Conservation (phyloP, 1,140 invertebrate genomes). For the Andrena cerasifolii region DNA sequence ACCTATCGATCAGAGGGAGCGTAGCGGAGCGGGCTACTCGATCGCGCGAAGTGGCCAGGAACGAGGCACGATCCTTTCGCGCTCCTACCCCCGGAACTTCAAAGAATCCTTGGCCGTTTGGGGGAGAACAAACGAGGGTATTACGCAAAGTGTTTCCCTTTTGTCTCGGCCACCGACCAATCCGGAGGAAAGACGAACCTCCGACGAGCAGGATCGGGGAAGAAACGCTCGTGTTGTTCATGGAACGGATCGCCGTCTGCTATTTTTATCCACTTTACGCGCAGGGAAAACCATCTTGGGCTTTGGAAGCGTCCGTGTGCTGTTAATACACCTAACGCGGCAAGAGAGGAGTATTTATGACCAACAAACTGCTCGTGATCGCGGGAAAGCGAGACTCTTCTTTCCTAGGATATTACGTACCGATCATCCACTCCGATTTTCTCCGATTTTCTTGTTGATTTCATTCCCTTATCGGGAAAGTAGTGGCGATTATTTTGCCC, state of each 20-base stretch:
- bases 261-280: conserved; percentile 52
- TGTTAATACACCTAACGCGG: conserved; percentile 20
- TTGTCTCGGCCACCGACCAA: conserved; percentile 34
- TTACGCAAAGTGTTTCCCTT: conserved; percentile 52
- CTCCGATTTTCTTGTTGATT: conserved; percentile 7
- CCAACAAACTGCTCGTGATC: not conserved
- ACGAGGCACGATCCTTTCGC: conserved; percentile 47
- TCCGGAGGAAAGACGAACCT: conserved; percentile 12
- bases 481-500: not conserved
- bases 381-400: not conserved
- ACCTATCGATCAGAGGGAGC: conserved; percentile 58
- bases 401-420: not conserved
- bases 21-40: conserved; percentile 38
- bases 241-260: conserved; percentile 12
- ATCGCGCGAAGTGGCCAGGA: conserved; percentile 49
- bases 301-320: not conserved
- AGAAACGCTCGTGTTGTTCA: conserved; percentile 29
- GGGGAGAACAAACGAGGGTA: conserved; percentile 35
- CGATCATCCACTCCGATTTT: not conserved
- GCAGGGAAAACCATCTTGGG: conserved; percentile 13
- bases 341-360: conserved; percentile 17
- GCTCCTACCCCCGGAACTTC: conserved; percentile 21
- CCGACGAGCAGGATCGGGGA: not conserved
- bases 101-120: conserved; percentile 23
- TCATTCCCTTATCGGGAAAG: not conserved